Percentiles rank a stretch among this genome's conserved stretches.
These are phyloP conservation scores for Zonitis immaculata DNA, from an alignment of 2,888 invertebrate genomes.

Conservation along the genomic window DNA sequence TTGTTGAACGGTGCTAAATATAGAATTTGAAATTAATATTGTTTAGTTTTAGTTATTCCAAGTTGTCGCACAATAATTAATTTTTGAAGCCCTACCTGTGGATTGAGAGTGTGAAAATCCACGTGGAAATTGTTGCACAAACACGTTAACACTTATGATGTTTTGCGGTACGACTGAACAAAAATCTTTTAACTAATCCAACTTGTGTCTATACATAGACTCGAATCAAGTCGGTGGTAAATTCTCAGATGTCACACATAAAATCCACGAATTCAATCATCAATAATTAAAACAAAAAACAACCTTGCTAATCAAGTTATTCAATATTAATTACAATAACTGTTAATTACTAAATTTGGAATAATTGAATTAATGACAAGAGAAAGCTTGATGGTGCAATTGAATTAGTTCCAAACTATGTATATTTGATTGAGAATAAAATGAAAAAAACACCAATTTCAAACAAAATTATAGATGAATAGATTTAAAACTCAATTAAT, in stretches of 20 bases:
- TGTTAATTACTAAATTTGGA: no score
- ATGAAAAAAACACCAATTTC: no score
- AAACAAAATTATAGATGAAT: no score
- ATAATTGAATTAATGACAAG: no score
- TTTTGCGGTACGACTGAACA: constrained; percentile 41
- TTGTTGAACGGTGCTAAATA: no score
- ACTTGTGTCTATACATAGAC: constrained; percentile 36
- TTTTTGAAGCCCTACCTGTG: constrained; percentile 39
- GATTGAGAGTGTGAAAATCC: constrained; percentile 39
- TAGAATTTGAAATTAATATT: no score
- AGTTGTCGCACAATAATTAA: neutral
- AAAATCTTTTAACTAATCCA: constrained; percentile 29
- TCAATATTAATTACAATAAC: no score
- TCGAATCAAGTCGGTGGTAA: constrained; percentile 6
- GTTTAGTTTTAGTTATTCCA: no score
- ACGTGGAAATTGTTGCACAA: constrained; percentile 31
- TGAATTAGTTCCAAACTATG: no score
- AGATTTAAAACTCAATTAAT: neutral
- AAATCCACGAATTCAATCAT: neutral
- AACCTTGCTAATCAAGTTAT: no score
- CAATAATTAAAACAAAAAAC: neutral
- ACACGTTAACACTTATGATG: constrained; percentile 41
- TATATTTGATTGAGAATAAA: no score
- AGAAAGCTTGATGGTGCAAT: no score
- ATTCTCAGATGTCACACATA: constrained; percentile 20